Percentiles rank a stretch among this genome's conserved stretches.
Evolutionary conservation across 2,888 invertebrate species (phyloP).

Genomic region (Eledone cirrhosa): DNA sequence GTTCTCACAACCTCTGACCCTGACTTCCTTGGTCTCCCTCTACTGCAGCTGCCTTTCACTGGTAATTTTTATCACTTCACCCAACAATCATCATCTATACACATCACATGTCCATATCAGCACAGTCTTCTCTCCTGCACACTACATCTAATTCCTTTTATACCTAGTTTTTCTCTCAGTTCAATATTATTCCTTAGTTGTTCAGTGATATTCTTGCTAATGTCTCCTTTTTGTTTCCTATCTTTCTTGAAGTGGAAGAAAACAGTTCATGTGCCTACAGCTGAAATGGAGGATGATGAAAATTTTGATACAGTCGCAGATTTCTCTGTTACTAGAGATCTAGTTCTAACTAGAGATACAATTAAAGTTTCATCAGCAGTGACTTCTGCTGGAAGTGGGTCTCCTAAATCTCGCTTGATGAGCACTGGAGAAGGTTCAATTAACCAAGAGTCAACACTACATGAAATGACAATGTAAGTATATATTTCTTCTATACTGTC

Average conservation of each 20-base stretch:
- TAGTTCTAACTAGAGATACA: conserved; percentile 49
- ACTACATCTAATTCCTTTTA: too few species aligned
- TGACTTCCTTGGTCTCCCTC: too few species aligned
- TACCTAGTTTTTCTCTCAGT: too few species aligned
- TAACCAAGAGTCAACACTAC: conserved; percentile 66
- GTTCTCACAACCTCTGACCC: too few species aligned
- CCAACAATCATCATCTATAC: too few species aligned
- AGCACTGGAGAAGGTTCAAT: not conserved
- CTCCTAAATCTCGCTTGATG: conserved; percentile 38
- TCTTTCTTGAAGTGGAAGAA: conserved; percentile 36
- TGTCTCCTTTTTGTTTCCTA: conserved; percentile 29
- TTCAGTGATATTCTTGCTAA: not conserved
- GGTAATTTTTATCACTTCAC: too few species aligned
- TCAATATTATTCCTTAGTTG: too few species aligned
- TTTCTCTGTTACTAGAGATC: conserved; percentile 60
- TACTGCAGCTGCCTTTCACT: too few species aligned
- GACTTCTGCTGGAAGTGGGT: conserved; percentile 34
- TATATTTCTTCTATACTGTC: too few species aligned
- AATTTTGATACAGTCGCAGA: conserved; percentile 51
- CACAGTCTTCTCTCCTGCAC: too few species aligned
- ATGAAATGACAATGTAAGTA: conserved; percentile 70
- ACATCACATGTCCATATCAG: too few species aligned
- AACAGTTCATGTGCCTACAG: conserved; percentile 51
- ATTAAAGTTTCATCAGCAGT: conserved; percentile 34
- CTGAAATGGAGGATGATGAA: conserved; percentile 46